Percentiles rank a stretch among this genome's conserved stretches.
Conservation (phyloP, 2,113 vertebrate species). For the Ciconia stormi region DNA sequence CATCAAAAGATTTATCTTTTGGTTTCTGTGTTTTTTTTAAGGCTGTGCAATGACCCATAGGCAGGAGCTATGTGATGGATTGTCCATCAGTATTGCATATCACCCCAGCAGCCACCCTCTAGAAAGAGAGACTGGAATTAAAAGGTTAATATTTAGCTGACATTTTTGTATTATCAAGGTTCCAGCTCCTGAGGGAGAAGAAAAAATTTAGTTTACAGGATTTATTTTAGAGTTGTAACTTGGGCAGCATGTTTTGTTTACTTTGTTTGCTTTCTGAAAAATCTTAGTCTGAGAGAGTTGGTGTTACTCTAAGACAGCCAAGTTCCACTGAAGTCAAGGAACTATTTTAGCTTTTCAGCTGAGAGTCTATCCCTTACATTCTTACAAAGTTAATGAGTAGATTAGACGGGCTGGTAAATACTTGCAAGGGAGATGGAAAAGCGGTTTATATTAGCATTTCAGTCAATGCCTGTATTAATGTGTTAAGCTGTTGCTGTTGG, state of each 20-base stretch:
- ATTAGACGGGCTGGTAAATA: constrained; percentile 29
- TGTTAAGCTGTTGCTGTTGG: background rate
- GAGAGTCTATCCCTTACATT: background rate
- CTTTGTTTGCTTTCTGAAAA: constrained; percentile 26
- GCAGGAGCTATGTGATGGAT: constrained; percentile 16
- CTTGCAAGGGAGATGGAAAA: background rate
- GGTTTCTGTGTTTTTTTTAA: constrained; percentile 46
- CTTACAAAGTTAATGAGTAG: background rate
- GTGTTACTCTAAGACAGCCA: background rate
- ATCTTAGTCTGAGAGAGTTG: background rate
- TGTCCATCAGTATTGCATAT: constrained; percentile 31
- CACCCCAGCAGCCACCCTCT: background rate
- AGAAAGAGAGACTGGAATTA: constrained; percentile 45
- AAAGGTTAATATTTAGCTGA: constrained; percentile 63
- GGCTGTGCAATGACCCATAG: constrained; percentile 54
- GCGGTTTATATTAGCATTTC: background rate
- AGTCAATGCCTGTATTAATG: background rate
- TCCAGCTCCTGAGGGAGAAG: background rate
- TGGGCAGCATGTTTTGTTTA: constrained; percentile 22
- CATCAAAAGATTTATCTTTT: constrained; percentile 69
- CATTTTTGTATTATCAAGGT: constrained; percentile 12
- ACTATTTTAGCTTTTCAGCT: background rate
- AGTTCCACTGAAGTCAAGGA: background rate
- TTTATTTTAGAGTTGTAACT: background rate
- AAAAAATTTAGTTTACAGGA: background rate